Conservation (phyloP, 2,888 invertebrate species). For the Pollenia labialis region DNA sequence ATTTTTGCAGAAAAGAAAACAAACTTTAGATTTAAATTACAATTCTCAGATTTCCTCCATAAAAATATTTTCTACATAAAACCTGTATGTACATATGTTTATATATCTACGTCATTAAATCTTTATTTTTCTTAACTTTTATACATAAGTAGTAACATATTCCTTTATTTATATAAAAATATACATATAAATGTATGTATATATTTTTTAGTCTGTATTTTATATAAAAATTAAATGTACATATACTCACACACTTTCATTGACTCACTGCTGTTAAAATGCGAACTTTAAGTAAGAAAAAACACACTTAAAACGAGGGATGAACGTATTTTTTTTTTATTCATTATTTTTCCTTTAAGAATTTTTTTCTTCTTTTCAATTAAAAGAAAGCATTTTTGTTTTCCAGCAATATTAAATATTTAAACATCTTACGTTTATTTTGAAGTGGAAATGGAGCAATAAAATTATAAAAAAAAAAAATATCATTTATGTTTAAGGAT, state of each 20-base stretch:
- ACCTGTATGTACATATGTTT: background rate
- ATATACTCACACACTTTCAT: background rate
- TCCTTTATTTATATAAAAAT: background rate
- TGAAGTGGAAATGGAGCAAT: background rate
- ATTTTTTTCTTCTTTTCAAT: constrained; percentile 8
- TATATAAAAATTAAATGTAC: constrained; percentile 8
- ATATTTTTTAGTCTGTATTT: background rate
- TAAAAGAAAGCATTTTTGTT: constrained; percentile 6
- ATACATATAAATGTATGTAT: background rate
- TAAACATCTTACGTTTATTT: constrained; percentile 48
- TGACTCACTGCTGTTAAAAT: background rate
- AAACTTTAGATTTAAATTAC: no score
- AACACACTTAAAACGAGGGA: constrained; percentile 47
- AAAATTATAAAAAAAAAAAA: background rate
- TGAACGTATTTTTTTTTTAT: constrained; percentile 39
- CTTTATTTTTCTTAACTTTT: constrained; percentile 33
- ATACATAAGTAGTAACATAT: background rate
- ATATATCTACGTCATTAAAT: constrained; percentile 42
- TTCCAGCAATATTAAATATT: constrained; percentile 53
- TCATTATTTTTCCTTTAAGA: background rate
- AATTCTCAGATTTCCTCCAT: background rate
- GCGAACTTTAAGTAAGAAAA: constrained; percentile 22
- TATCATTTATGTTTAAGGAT: background rate
- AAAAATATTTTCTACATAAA: background rate
- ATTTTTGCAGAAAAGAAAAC: no score